Base-by-base conservation (phyloP, 2,113 vertebrate species). In the Oncorhynchus gorbuscha region DNA sequence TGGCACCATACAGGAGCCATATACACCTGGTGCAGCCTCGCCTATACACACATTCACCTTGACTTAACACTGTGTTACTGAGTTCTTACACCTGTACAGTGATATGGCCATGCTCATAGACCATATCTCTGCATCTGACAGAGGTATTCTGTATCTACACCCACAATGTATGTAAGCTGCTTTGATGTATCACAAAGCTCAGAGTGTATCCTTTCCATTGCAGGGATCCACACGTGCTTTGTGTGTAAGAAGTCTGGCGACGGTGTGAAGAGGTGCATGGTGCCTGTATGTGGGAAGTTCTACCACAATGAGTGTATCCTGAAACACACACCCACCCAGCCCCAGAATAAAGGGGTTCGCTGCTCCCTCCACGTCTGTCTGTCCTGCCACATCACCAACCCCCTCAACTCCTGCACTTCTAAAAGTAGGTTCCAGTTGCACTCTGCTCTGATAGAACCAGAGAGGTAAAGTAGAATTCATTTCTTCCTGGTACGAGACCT, bases 311-410 rank as follows among this genome's bases (percentile, higher is more conserved):
- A 95, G 0, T 99, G 97, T 75, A 94, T 97, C 30, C 79, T 94
- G 78, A 95, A 95, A 68, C 95, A 94, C 30, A 93, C 95, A 0
- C 95, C 96, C 73, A 96, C 96, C 0, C 93, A 95, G 79, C 84
- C 92, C 18, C 96, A 97, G 84, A 97, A 95, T 91, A 97, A 96
- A 86, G 96, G 96, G 79, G 95, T 97, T 89, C 95, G 98, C 83
- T 99, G 98, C 88, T 94, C 97, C n/a, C 93, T 99, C 71, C 98
- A 99, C 65, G 96, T 97, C 74, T 99, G 98, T 78, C 95, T 97
- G 89, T 95, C 97, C 67, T 99, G 98, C 81, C 95, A 97, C 65
- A 95, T 96, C 88, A 90, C 93, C 88, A 98, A 97, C 87, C 98
- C 97, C 20, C 87, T 93, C 77, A 98, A 95, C 86, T 88, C 95